Base-by-base conservation (phyloP, 2,888 invertebrate species). In the Automeris io region DNA sequence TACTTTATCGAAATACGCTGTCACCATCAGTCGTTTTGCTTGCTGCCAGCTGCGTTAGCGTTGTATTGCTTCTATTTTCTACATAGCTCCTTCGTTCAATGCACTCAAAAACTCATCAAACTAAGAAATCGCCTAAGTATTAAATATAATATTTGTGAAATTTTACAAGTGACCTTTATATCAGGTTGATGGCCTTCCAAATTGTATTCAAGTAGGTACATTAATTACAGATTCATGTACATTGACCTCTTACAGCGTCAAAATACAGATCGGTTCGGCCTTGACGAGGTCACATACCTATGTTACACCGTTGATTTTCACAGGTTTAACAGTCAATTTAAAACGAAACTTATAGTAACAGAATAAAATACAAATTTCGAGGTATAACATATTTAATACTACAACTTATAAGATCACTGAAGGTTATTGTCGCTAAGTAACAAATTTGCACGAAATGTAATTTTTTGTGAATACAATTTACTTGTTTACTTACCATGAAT, bases 181-280 rank as follows among this genome's bases (percentile, higher is more conserved):
- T 22, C 5, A 12, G 37, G 31, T 23, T 23, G 11, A 41, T 42
- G 43, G 51, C 53, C 54, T 34, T 32, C 18, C 18, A 31, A 43
- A 40, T 38, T 37, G 37, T 45, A 56, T 54, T 54, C 49, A 37
- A 37, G 23, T 34, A 65, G 57, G 49, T 54, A 58, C 55, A 64
- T 61, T 68, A 70, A 70, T 70, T 69, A 68, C 57, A 53, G 61
- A 68, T 60, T 52, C 45, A 40, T 52, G 67, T 54, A 43, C 67
- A 46, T 49, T 55, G 62, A 71, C 60, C 63, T 42, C 33, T 41
- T 25, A 37, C 37, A 40, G 41, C 50, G 41, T 31, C 36, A 31
- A 31, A 31, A 31, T 43, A 44, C 46, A 45, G 50, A 54, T 53
- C 51, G 42, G 40, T 26, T 38, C 57, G 64, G 64, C 76, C 78